A percentile compares a stretch with the other conserved stretches of the same genome.
Conservation (phyloP, 37 sponge, comb jelly and placozoan genomes). For the Halisarca cf. caerulea region DNA sequence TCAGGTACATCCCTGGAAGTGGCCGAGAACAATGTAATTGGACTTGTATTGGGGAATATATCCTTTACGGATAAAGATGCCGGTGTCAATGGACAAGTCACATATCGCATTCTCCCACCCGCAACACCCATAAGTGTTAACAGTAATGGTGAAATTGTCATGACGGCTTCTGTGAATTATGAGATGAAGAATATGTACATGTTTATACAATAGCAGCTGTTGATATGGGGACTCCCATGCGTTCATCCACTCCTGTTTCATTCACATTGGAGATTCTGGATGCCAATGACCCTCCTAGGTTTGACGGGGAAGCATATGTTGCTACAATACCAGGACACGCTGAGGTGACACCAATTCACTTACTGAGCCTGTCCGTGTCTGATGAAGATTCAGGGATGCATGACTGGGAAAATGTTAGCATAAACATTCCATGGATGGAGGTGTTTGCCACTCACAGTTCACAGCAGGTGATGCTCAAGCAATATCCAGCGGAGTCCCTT, state of each 20-base stretch:
- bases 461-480: neutral
- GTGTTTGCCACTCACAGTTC: neutral
- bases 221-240: neutral
- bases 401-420: neutral
- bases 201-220: neutral
- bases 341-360: neutral
- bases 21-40: neutral
- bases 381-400: neutral
- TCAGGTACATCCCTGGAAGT: neutral
- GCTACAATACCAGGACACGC: neutral
- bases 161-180: neutral
- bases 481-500: neutral
- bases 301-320: neutral
- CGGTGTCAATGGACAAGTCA: neutral
- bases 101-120: neutral
- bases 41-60: neutral
- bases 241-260: neutral
- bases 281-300: conserved; percentile 1
- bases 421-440: neutral
- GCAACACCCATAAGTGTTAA: neutral
- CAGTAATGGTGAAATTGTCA: neutral
- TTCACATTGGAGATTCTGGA: neutral
- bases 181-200: neutral
- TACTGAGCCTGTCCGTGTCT: neutral
- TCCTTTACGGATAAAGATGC: neutral